Conservation (phyloP, 2,113 vertebrate species). For the Vombatus ursinus region DNA sequence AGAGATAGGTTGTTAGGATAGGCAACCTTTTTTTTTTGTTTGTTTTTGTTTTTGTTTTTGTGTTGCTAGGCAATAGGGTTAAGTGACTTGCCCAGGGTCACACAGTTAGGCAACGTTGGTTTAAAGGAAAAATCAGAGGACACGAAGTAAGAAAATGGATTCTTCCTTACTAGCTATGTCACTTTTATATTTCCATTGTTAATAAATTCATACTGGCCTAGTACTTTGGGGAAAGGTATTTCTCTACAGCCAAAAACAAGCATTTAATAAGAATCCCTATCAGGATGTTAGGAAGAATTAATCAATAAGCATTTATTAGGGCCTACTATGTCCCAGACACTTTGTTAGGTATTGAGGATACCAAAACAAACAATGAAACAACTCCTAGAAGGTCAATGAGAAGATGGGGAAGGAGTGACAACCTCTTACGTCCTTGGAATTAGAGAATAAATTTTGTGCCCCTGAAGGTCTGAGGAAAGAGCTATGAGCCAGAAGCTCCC, state of each 20-base stretch:
- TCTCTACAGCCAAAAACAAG: not conserved
- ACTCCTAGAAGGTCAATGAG: not conserved
- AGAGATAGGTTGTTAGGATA: not conserved
- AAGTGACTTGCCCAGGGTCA: too few relatives aligned
- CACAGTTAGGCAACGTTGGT: not conserved
- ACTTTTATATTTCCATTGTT: too few relatives aligned
- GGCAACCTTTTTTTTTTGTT: not conserved
- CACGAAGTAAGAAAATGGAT: too few relatives aligned
- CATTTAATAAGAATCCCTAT: not conserved
- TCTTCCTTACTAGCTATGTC: too few relatives aligned
- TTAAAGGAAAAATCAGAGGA: not conserved
- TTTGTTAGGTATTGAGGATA: not conserved
- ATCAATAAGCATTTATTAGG: not conserved
- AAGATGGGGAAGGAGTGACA: not conserved
- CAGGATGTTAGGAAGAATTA: constrained; percentile 33
- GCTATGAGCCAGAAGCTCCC: not conserved
- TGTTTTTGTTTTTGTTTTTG: too few relatives aligned
- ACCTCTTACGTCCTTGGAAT: constrained; percentile 55
- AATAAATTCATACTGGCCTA: not conserved
- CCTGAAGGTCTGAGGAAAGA: constrained; percentile 40
- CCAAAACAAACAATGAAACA: not conserved
- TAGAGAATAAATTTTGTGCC: constrained; percentile 17
- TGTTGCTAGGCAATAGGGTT: too few relatives aligned
- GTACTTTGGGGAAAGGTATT: not conserved
- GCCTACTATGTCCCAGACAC: not conserved